Percentiles rank a stretch among this genome's conserved stretches.
Evolutionary conservation across 2,113 vertebrate genomes (phyloP).

Genomic region (Siphamia tubifer): DNA sequence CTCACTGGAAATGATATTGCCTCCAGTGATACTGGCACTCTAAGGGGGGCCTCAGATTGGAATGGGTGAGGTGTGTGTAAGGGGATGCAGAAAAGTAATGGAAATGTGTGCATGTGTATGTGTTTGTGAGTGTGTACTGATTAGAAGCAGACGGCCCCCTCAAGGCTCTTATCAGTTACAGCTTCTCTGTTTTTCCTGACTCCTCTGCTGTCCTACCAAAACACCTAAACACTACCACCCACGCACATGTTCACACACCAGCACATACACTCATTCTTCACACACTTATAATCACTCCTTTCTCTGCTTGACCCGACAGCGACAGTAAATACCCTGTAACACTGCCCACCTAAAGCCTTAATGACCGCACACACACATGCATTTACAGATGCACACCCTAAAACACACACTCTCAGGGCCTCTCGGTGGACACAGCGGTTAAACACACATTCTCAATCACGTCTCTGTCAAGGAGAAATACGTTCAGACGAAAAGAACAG

Average conservation of each 20-base stretch:
- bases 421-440: slow-evolving; percentile 74
- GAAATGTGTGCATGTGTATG: slow-evolving; percentile 42
- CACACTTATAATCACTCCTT: slow-evolving; percentile 2
- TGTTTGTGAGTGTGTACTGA: slow-evolving; percentile 50
- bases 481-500: slow-evolving; percentile 49
- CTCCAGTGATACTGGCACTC: slow-evolving; percentile 69
- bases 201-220: slow-evolving; percentile 48
- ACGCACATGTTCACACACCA: not conserved
- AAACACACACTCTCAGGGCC: slow-evolving; percentile 69
- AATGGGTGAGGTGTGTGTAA: slow-evolving; percentile 21
- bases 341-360: slow-evolving; percentile 39
- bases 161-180: slow-evolving; percentile 67
- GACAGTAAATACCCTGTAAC: slow-evolving; percentile 58
- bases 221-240: slow-evolving; percentile 28
- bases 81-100: slow-evolving; percentile 45
- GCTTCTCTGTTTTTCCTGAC: slow-evolving; percentile 60
- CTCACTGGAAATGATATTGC: slow-evolving; percentile 64
- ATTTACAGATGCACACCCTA: slow-evolving; percentile 38
- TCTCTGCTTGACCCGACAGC: slow-evolving; percentile 46
- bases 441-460: slow-evolving; percentile 82
- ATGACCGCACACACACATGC: slow-evolving; percentile 33
- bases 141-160: slow-evolving; percentile 68
- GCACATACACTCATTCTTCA: slow-evolving; percentile 2
- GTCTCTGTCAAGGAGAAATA: slow-evolving; percentile 72
- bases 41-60: slow-evolving; percentile 41